Percentiles rank a stretch among this genome's conserved stretches.
phyloP scores from a whole-genome alignment of 1,140 invertebrate genomes.

The Bombus fervidus region DNA sequence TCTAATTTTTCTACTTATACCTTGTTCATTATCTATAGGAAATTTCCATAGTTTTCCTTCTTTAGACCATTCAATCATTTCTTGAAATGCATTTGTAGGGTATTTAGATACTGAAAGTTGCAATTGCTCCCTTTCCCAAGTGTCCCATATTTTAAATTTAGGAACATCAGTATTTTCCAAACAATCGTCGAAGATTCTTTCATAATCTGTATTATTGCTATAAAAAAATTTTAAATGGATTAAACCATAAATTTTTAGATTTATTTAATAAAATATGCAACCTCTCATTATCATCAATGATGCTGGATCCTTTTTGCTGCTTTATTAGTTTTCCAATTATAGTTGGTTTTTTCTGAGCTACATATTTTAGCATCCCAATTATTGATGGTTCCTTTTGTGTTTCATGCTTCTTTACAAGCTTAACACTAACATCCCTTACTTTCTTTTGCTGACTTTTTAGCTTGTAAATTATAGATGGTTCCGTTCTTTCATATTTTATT shows the following conservation, averaged over 20 bases:
- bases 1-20: conserved; percentile 79
- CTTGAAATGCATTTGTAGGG: conserved; percentile 94
- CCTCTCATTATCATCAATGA: background rate
- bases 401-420: background rate
- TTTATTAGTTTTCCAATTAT: accelerated
- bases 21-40: conserved; percentile 98
- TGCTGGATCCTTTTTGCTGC: accelerated
- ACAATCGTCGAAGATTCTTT: conserved; percentile 84
- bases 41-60: conserved; percentile 98
- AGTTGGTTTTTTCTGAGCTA: accelerated
- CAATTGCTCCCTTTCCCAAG: conserved; percentile 86
- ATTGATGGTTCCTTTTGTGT: background rate
- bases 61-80: conserved; percentile 97
- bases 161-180: conserved; percentile 70
- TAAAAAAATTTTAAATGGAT: background rate
- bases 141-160: conserved; percentile 87
- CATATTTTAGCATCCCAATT: background rate
- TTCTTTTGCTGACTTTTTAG: background rate
- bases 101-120: conserved; percentile 86
- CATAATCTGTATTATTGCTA: conserved; percentile 74
- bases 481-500: background rate
- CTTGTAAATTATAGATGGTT: background rate
- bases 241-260: background rate
- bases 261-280: background rate
- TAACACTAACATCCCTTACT: background rate